Evolutionary conservation across 2,888 invertebrate species (phyloP).

Genomic region (Drosophila mimetica): DNA sequence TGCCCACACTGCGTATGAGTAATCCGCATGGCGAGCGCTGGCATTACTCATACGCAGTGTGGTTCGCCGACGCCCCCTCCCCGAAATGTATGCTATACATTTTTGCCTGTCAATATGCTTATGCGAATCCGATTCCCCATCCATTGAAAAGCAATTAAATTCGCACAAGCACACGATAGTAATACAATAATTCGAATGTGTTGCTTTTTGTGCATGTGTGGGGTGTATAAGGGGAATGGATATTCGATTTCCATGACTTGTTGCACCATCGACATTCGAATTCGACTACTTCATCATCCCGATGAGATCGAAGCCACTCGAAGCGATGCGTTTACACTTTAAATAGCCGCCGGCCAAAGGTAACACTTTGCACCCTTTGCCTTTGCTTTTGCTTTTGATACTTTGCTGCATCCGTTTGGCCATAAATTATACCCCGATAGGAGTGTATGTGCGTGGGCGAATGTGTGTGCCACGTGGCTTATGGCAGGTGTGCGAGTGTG

Average conservation of each 20-base stretch:
- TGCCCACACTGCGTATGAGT: constrained; percentile 3
- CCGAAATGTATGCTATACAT: constrained; percentile 30
- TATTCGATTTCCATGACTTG: constrained; percentile 17
- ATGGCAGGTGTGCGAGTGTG: constrained; percentile 2
- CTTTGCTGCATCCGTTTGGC: constrained; percentile 11
- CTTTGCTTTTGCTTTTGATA: constrained; percentile 10
- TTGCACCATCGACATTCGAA: constrained; percentile 19
- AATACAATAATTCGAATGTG: constrained; percentile 54
- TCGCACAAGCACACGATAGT: constrained; percentile 45
- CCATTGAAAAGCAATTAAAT: constrained; percentile 59
- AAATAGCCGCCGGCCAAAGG: constrained; percentile 30
- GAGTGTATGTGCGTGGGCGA: not conserved
- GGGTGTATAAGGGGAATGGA: not conserved
- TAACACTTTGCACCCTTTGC: constrained; percentile 18
- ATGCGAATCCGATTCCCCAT: constrained; percentile 11
- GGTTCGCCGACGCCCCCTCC: constrained; percentile 8
- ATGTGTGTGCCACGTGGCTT: constrained; percentile 21
- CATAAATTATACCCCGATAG: constrained; percentile 19
- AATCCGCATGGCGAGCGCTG: constrained; percentile 19
- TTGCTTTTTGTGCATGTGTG: constrained; percentile 31
- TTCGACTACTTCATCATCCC: not conserved
- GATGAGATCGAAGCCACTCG: constrained; percentile 11
- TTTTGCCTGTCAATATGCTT: constrained; percentile 59
- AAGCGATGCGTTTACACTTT: constrained; percentile 15
- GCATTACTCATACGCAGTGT: constrained; percentile 52